Conservation (phyloP, 1,140 invertebrate species). For the Leucophenga varia region DNA sequence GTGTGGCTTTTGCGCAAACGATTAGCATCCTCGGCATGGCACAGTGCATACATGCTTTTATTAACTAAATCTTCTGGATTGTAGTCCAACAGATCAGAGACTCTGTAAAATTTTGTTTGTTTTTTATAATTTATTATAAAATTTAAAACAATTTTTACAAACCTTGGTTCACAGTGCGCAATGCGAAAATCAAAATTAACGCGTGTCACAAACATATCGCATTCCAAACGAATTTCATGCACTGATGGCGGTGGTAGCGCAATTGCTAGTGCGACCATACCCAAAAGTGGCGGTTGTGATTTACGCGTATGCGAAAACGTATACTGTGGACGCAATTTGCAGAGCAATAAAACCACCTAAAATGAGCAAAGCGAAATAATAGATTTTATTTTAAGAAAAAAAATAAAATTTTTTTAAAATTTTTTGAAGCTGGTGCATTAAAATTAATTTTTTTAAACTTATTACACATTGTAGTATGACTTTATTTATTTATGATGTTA, state of each 20-base stretch:
- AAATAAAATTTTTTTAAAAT: too few relatives aligned
- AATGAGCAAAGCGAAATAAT: too few relatives aligned
- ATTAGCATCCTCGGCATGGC: constrained; percentile 92
- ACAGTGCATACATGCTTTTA: constrained; percentile 89
- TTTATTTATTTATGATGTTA: not conserved
- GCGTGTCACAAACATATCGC: constrained; percentile 95
- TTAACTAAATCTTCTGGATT: constrained; percentile 90
- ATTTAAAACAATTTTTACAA: constrained; percentile 39
- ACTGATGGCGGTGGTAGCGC: constrained; percentile 94
- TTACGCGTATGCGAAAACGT: constrained; percentile 87
- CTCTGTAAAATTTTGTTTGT: constrained; percentile 64
- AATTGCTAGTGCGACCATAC: constrained; percentile 92
- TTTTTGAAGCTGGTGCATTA: too few relatives aligned
- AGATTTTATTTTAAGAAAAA: too few relatives aligned
- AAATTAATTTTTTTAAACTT: too few relatives aligned
- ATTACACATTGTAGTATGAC: not conserved
- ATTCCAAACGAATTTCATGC: constrained; percentile 93
- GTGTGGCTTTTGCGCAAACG: constrained; percentile 90
- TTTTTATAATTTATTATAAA: not conserved
- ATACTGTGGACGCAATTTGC: constrained; percentile 86
- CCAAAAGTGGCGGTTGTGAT: constrained; percentile 79
- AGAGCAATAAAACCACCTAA: constrained; percentile 90
- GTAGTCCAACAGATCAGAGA: constrained; percentile 90
- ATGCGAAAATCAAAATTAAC: constrained; percentile 95
- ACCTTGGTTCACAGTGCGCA: constrained; percentile 96